Percentiles rank a stretch among this genome's conserved stretches.
Evolutionary conservation across 2,113 vertebrate species (phyloP).

Genomic region (Eonycteris spelaea): DNA sequence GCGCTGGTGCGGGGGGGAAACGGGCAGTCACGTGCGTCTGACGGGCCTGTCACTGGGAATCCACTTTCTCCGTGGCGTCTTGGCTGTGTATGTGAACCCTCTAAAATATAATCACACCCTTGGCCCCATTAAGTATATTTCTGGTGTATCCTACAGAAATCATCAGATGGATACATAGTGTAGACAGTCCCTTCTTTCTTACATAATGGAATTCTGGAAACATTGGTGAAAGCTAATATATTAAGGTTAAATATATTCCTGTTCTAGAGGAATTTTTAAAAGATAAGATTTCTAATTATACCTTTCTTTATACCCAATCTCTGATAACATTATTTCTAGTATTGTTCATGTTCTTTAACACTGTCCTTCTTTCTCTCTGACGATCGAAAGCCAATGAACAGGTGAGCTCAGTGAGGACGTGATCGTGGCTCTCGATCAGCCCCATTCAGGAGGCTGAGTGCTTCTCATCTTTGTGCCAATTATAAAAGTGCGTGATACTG

Average conservation of each 20-base stretch:
- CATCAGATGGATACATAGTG: neutral
- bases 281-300: constrained; percentile 50
- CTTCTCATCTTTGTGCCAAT: constrained; percentile 15
- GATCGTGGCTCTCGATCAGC: neutral
- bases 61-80: neutral
- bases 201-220: neutral
- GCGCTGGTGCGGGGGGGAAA: neutral
- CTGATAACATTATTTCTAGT: neutral
- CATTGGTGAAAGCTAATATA: neutral
- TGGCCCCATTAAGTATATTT: neutral
- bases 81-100: neutral
- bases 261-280: neutral
- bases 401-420: neutral
- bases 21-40: rapidly evolving
- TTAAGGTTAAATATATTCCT: neutral
- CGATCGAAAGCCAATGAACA: neutral
- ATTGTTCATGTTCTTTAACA: neutral
- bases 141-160: neutral
- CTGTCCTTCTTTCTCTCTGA: constrained; percentile 11
- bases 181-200: neutral
- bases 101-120: neutral
- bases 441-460: neutral
- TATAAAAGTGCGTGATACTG: neutral
- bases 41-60: neutral
- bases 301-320: neutral